Evolutionary conservation across 2,888 invertebrate genomes (phyloP).

Genomic region (Lycocerus yunnanus): DNA sequence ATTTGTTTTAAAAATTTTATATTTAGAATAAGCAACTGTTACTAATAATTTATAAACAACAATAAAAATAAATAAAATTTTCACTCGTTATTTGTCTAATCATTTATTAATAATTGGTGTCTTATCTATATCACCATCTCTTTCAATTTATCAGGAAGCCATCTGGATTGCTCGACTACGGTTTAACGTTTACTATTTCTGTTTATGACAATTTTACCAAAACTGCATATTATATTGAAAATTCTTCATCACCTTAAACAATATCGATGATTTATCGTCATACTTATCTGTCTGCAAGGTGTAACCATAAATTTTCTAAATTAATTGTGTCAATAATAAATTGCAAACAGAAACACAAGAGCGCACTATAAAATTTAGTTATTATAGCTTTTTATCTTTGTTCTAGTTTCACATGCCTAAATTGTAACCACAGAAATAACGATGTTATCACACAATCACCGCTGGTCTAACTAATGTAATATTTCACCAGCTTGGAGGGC

Average conservation of each 20-base stretch:
- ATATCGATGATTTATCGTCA: too few relatives aligned
- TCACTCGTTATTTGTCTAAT: neutral
- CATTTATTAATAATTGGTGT: neutral
- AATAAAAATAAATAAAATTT: neutral
- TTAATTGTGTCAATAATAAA: neutral
- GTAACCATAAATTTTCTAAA: neutral
- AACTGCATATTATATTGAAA: too few relatives aligned
- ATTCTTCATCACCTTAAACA: too few relatives aligned
- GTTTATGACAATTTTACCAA: too few relatives aligned
- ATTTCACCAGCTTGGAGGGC: slow-evolving; percentile 35
- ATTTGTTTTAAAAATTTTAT: neutral
- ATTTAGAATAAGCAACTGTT: neutral
- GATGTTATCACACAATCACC: slow-evolving; percentile 29
- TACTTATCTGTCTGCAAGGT: too few relatives aligned
- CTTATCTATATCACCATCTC: neutral
- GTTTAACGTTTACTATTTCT: neutral
- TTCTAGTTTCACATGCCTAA: neutral
- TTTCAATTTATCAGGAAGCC: neutral
- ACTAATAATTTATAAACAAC: neutral
- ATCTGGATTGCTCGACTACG: neutral
- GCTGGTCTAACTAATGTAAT: slow-evolving; percentile 31
- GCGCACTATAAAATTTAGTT: neutral
- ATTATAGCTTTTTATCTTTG: neutral
- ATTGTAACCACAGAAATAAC: slow-evolving; percentile 20
- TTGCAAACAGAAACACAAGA: too few relatives aligned